Base-by-base conservation (phyloP, 1,140 invertebrate species). In the Protaetia brevitarsis region DNA sequence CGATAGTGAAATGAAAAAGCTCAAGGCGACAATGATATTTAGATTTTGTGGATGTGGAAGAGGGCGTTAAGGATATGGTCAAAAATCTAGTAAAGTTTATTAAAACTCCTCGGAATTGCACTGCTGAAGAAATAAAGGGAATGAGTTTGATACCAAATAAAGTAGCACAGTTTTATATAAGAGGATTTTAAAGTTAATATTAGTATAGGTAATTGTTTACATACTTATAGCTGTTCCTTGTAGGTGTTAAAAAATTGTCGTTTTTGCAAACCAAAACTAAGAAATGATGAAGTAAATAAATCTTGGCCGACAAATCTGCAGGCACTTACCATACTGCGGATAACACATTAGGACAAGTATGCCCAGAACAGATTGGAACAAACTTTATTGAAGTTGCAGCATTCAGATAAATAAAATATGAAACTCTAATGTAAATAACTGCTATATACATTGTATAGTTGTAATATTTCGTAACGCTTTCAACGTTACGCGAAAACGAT, bases 221-320 rank as follows among this genome's bases (percentile, higher is more conserved):
- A 4, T 71, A 13, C 6, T 74, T 11, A 77, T 78, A 64, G 77
- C 77, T 10, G 59, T 78, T 28, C 76, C 77, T 5, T 72, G 70
- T 31, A 78, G 76, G 76, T 77, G 75, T 69, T 69, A 73, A 56
- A 66, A 69, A 68, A 76, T 51, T 78, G 72, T 58, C 72, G 73
- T 69, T 73, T 72, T 29, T 79, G 76, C 62, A 68, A 67, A 66
- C 77, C 76, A 10, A 51, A 62, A 16, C 29, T 70, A 61, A 45
- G 64, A 45, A 77, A 77, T 31, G 72, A 79, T 45, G 69, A 72
- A 51, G 68, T 73, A 10, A 76, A 76, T 60, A 66, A 68, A 36
- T 79, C 72, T 70, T 74, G 30, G 66, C 51, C 2, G 63, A 76
- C n/a, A 77, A 79, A 63, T 76, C 75, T 3, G 56, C 68, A n/a